Evolutionary conservation across 2,797 vertebrate species (phyloP).

Genomic region (Cynopterus sphinx): DNA sequence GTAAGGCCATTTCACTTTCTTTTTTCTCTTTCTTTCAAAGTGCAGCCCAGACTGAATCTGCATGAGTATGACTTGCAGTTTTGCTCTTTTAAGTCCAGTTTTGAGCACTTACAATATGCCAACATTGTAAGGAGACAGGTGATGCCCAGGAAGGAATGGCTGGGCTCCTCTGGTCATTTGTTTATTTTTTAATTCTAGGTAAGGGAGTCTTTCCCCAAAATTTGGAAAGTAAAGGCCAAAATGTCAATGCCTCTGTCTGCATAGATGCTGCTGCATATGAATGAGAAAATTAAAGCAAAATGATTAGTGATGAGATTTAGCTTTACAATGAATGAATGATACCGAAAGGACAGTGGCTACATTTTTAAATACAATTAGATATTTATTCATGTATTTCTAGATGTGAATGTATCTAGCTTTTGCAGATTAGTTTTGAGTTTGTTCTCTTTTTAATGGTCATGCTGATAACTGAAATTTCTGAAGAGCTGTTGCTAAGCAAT

Average conservation of each 20-base stretch:
- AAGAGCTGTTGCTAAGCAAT: constrained; percentile 83
- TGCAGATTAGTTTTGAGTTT: constrained; percentile 77
- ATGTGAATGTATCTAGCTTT: constrained; percentile 75
- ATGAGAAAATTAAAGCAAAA: background rate
- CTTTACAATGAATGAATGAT: background rate
- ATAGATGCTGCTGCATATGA: background rate
- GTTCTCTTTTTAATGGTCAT: constrained; percentile 81
- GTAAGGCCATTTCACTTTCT: background rate
- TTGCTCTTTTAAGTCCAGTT: background rate
- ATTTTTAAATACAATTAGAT: constrained; percentile 74
- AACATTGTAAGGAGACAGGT: background rate
- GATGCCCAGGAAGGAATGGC: background rate
- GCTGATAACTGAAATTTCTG: constrained; percentile 81
- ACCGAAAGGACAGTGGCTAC: constrained; percentile 33
- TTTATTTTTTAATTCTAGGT: background rate
- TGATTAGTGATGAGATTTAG: background rate
- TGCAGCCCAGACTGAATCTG: background rate
- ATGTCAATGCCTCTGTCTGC: background rate
- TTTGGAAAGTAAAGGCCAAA: background rate
- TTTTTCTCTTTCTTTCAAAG: background rate
- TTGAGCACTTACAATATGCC: background rate
- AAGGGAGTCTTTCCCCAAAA: background rate
- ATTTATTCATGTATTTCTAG: constrained; percentile 82
- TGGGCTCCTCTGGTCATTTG: background rate
- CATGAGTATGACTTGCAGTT: background rate